phyloP scores from a whole-genome alignment of 2,113 vertebrate species.

The Gymnarchus niloticus region DNA sequence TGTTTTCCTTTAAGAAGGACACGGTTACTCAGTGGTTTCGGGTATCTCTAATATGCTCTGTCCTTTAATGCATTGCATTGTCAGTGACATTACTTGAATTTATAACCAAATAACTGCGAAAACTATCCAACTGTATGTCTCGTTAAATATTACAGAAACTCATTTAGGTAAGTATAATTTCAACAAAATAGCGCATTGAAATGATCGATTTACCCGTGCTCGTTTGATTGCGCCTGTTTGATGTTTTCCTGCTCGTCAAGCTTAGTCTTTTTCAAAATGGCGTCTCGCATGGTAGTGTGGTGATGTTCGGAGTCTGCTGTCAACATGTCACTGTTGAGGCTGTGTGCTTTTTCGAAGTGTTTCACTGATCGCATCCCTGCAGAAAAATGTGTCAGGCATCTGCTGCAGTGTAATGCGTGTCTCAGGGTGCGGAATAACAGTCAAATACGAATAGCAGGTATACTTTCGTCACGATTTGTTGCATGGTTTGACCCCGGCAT shows the following conservation, averaged over 20 bases:
- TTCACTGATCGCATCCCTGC: slow-evolving; percentile 37
- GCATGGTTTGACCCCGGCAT: background rate
- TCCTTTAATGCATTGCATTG: background rate
- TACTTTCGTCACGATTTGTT: background rate
- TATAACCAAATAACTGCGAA: background rate
- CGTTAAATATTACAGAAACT: background rate
- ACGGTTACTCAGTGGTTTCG: background rate
- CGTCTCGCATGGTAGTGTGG: slow-evolving; percentile 53
- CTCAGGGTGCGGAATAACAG: slow-evolving; percentile 27
- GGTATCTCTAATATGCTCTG: background rate
- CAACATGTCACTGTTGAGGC: slow-evolving; percentile 65
- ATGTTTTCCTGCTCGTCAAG: slow-evolving; percentile 23
- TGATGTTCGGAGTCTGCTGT: slow-evolving; percentile 38
- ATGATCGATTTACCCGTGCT: slow-evolving; percentile 24
- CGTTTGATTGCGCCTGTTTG: slow-evolving; percentile 24
- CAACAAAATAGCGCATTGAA: background rate
- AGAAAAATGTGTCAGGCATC: slow-evolving; percentile 29
- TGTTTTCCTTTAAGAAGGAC: background rate
- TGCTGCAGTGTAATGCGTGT: slow-evolving; percentile 41
- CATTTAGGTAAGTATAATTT: background rate
- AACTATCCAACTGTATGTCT: background rate
- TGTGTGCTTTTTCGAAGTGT: slow-evolving; percentile 47
- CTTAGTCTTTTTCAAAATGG: slow-evolving; percentile 60
- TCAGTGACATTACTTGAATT: background rate
- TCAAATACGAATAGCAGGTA: slow-evolving; percentile 49